Evolutionary conservation across 2,888 invertebrate genomes (phyloP).

Genomic region (Diabrotica balteata): DNA sequence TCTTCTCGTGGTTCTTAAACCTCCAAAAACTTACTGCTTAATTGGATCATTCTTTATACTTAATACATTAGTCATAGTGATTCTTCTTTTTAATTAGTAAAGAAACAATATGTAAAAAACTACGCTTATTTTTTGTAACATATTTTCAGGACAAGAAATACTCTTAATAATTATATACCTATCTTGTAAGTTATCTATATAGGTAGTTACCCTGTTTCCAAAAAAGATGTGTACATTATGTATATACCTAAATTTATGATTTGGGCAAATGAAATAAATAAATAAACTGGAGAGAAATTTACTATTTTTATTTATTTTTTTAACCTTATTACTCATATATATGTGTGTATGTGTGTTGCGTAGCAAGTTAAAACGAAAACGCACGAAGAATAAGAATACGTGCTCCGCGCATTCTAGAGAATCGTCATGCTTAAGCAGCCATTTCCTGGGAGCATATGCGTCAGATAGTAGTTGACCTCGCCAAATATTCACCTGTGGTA

Average conservation of each 20-base stretch:
- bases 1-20: no score
- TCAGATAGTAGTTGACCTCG: no score
- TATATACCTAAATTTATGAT: slow-evolving; percentile 51
- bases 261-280: slow-evolving; percentile 46
- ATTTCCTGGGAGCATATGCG: no score
- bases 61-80: slow-evolving; percentile 36
- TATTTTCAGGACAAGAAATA: slow-evolving; percentile 42
- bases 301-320: slow-evolving; percentile 3
- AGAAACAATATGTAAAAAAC: slow-evolving; percentile 40
- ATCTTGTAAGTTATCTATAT: slow-evolving; percentile 39
- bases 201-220: slow-evolving; percentile 36
- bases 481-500: no score
- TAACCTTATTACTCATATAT: not conserved
- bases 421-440: no score
- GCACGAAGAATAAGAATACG: no score
- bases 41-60: slow-evolving; percentile 7
- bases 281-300: slow-evolving; percentile 41
- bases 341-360: no score
- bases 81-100: slow-evolving; percentile 35
- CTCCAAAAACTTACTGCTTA: no score
- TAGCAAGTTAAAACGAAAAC: no score
- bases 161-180: slow-evolving; percentile 43
- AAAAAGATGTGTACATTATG: slow-evolving; percentile 46
- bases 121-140: slow-evolving; percentile 50
- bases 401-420: no score